A percentile compares a stretch with the other conserved stretches of the same genome.
Evolutionary conservation across 2,888 invertebrate species (phyloP).

Genomic region (Oxycera nigricornis): DNA sequence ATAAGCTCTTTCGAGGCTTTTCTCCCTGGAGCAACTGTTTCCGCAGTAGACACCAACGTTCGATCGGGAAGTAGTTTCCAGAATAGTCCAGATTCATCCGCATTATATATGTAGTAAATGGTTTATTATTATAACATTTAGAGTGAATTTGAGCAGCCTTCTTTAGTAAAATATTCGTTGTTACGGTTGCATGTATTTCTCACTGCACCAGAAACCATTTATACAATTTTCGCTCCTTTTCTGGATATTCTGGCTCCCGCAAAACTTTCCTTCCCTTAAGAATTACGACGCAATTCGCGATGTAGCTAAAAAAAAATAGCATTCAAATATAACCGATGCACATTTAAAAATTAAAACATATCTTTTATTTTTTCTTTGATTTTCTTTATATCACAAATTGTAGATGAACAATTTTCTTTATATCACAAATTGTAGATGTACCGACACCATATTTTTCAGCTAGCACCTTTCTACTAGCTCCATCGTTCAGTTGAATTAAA

Average conservation of each 20-base stretch:
- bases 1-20: conserved; percentile 16
- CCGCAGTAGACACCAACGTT: conserved; percentile 1
- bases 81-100: neutral
- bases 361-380: neutral
- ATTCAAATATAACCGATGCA: conserved; percentile 11
- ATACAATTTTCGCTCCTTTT: conserved; percentile 5
- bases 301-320: conserved; percentile 9
- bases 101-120: conserved; percentile 17
- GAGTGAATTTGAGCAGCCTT: conserved; percentile 11
- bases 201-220: neutral
- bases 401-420: neutral
- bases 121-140: conserved; percentile 22
- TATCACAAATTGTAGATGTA: conserved; percentile 2
- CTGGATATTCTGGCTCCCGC: neutral
- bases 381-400: neutral
- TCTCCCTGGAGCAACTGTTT: neutral
- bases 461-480: conserved; percentile 1
- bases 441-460: conserved; percentile 12
- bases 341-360: conserved; percentile 8
- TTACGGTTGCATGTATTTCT: neutral
- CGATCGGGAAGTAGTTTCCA: conserved; percentile 16
- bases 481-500: neutral
- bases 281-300: neutral
- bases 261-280: neutral
- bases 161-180: conserved; percentile 9